Percentiles rank a stretch among this genome's conserved stretches.
These are phyloP conservation scores for Pangasius larnaudii DNA, from an alignment of 2,797 vertebrate genomes.

Conservation along the genomic window DNA sequence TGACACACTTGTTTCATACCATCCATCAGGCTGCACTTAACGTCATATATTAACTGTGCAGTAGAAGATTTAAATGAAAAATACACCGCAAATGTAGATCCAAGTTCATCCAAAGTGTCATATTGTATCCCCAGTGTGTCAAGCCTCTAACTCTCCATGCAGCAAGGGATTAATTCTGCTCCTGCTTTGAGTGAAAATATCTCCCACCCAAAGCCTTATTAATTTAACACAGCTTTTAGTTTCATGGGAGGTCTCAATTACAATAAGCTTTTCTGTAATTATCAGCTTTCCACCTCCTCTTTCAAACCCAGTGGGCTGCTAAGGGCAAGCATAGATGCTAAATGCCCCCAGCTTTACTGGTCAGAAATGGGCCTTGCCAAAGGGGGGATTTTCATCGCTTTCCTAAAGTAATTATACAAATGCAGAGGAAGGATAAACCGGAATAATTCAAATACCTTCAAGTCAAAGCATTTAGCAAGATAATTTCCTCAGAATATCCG, in stretches of 20 bases:
- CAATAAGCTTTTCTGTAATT: conserved; percentile 34
- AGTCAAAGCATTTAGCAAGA: conserved; percentile 48
- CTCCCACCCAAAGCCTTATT: conserved; percentile 22
- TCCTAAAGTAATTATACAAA: conserved; percentile 54
- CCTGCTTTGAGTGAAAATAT: conserved; percentile 11
- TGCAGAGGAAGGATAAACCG: conserved; percentile 35
- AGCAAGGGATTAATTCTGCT: conserved; percentile 13
- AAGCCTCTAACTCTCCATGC: not conserved
- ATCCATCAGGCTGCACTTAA: conserved; percentile 7
- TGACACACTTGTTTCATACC: not conserved
- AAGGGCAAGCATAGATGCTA: conserved; percentile 18
- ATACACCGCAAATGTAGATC: not conserved
- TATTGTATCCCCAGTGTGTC: conserved; percentile 4
- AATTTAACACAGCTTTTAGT: conserved; percentile 22
- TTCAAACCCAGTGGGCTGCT: conserved; percentile 31
- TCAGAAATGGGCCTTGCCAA: conserved; percentile 10
- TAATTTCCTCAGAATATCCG: conserved; percentile 54
- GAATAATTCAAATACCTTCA: conserved; percentile 47
- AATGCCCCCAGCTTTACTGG: conserved; percentile 29
- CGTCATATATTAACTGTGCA: conserved; percentile 2
- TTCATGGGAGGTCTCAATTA: conserved; percentile 26
- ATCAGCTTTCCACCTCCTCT: conserved; percentile 17
- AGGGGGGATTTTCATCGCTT: conserved; percentile 37
- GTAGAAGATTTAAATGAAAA: not conserved
- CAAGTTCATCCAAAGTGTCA: conserved; percentile 7